A percentile compares a stretch with the other conserved stretches of the same genome.
phyloP scores from a whole-genome alignment of 2,113 vertebrate species.

The Oreamnos americanus region DNA sequence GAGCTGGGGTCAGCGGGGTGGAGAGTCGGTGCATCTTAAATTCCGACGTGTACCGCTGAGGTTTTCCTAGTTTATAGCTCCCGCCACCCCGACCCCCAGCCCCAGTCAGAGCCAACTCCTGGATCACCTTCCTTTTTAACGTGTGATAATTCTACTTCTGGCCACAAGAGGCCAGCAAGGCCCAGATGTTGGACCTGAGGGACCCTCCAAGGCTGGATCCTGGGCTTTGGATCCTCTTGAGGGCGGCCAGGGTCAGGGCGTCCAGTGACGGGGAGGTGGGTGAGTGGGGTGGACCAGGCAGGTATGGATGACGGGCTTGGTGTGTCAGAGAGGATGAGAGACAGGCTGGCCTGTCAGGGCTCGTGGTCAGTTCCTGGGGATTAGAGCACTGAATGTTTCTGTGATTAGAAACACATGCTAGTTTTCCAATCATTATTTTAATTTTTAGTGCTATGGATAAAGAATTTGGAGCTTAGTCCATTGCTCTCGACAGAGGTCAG shows the following conservation, averaged over 20 bases:
- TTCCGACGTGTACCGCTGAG: not conserved
- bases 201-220: not conserved
- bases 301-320: not conserved
- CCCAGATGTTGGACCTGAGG: not conserved
- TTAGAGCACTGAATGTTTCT: not conserved
- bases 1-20: not conserved
- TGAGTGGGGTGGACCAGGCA: accelerated
- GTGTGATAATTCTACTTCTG: not conserved
- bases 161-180: slow-evolving; percentile 60
- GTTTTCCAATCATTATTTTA: not conserved
- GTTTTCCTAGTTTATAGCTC: not conserved
- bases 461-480: not conserved
- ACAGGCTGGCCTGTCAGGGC: not conserved
- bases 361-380: not conserved
- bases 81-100: accelerated
- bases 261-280: too few species aligned
- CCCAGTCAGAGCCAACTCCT: not conserved
- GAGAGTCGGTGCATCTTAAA: not conserved
- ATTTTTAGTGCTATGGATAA: not conserved
- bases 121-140: not conserved
- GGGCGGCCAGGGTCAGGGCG: not conserved
- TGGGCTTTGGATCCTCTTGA: not conserved
- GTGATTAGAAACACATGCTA: not conserved
- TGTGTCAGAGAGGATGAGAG: not conserved
- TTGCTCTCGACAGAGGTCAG: not conserved